Conservation (phyloP, 2,113 vertebrate species). For the Beaufortia kweichowensis region DNA sequence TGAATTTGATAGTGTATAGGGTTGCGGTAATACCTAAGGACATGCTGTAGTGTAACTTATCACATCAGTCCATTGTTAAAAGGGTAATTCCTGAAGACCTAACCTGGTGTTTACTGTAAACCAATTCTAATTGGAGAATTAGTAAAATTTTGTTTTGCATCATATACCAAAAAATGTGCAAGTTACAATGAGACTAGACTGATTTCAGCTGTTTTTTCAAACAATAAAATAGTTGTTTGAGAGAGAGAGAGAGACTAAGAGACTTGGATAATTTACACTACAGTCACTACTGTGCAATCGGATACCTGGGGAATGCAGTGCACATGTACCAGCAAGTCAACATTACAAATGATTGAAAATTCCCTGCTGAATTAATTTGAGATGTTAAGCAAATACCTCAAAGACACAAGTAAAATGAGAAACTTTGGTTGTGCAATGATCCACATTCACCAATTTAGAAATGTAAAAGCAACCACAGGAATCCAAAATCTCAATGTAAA, state of each 20-base stretch:
- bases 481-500: background rate
- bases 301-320: conserved; percentile 18
- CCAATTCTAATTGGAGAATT: conserved; percentile 10
- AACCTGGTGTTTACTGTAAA: background rate
- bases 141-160: background rate
- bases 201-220: background rate
- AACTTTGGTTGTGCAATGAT: conserved; percentile 2
- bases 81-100: conserved; percentile 1
- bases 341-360: conserved; percentile 24
- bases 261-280: background rate
- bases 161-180: background rate
- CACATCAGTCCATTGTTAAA: conserved; percentile 4
- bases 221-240: background rate
- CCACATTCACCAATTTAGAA: conserved; percentile 18
- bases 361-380: conserved; percentile 25
- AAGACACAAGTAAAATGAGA: background rate
- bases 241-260: background rate
- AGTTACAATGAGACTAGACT: background rate
- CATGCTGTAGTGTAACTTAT: background rate
- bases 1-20: background rate
- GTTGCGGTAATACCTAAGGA: background rate
- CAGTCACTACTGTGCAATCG: conserved; percentile 16
- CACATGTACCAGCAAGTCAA: conserved; percentile 33
- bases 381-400: background rate
- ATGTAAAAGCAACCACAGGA: background rate